A percentile compares a stretch with the other conserved stretches of the same genome.
phyloP scores from a whole-genome alignment of 1,140 invertebrate species.

The Drosophila nannoptera region DNA sequence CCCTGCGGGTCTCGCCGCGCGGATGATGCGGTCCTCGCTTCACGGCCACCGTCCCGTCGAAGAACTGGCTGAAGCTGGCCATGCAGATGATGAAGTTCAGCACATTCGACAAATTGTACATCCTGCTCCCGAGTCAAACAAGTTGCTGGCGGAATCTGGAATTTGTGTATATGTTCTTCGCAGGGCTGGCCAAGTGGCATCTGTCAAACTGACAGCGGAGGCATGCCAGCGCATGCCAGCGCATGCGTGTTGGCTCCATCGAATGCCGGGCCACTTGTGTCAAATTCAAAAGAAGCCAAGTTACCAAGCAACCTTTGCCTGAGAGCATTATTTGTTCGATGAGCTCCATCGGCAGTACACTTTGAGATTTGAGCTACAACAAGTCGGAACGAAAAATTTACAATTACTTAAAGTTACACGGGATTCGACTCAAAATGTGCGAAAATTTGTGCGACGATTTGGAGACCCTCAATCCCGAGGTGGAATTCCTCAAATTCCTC shows the following conservation, averaged over 20 bases:
- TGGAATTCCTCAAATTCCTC: conserved; percentile 69
- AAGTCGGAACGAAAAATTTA: conserved; percentile 12
- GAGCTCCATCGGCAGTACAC: conserved; percentile 2
- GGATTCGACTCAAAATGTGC: conserved; percentile 58
- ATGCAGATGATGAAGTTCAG: conserved; percentile 74
- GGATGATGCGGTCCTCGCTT: conserved; percentile 86
- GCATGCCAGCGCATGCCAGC: conserved; percentile 31
- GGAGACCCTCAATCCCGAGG: conserved; percentile 71
- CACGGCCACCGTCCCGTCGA: conserved; percentile 53
- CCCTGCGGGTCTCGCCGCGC: conserved; percentile 81
- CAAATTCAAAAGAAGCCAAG: conserved; percentile 41
- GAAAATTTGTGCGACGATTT: conserved; percentile 64
- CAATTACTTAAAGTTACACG: conserved; percentile 29
- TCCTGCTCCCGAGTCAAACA: conserved; percentile 40
- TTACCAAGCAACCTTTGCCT: conserved; percentile 43
- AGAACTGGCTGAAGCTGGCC: conserved; percentile 67
- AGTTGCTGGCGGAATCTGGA: conserved; percentile 28
- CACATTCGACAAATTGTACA: conserved; percentile 73
- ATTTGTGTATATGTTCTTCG: conserved; percentile 31
- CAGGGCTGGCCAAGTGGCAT: conserved; percentile 35
- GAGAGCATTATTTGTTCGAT: conserved; percentile 34
- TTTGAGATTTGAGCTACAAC: conserved; percentile 7
- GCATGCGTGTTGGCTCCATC: not conserved
- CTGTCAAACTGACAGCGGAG: conserved; percentile 46
- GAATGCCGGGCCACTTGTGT: conserved; percentile 11